A percentile compares a stretch with the other conserved stretches of the same genome.
Evolutionary conservation across 2,113 vertebrate genomes (phyloP).

Genomic region (Bambusicola thoracicus): DNA sequence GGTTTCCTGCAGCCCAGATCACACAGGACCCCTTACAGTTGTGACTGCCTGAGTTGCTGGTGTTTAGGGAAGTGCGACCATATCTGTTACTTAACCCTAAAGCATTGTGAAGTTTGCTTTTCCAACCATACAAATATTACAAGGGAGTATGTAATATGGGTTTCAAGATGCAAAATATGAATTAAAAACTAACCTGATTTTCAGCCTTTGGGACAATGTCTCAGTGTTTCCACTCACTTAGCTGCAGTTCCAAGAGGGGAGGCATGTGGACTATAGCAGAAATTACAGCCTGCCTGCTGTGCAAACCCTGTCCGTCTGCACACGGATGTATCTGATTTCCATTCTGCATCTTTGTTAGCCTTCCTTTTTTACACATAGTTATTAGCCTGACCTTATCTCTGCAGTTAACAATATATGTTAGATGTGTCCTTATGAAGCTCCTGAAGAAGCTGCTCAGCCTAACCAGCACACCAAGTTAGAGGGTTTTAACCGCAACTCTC

Average conservation of each 20-base stretch:
- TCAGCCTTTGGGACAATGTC: background rate
- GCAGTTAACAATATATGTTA: background rate
- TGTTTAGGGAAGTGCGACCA: background rate
- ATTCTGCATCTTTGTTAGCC: background rate
- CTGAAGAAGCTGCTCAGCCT: background rate
- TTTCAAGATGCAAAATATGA: background rate
- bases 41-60: background rate
- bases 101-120: background rate
- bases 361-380: background rate
- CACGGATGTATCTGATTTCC: background rate
- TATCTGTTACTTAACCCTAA: background rate
- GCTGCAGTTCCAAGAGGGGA: background rate
- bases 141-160: background rate
- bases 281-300: background rate
- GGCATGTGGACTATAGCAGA: background rate
- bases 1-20: background rate
- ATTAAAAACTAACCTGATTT: background rate
- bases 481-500: background rate
- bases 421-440: background rate
- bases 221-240: background rate
- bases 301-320: background rate
- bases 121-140: background rate
- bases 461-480: background rate
- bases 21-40: rapidly evolving
- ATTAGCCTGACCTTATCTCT: background rate